Percentiles rank a stretch among this genome's conserved stretches.
These are phyloP conservation scores for Zonitis immaculata DNA, from an alignment of 2,888 invertebrate genomes.

Conservation along the genomic window DNA sequence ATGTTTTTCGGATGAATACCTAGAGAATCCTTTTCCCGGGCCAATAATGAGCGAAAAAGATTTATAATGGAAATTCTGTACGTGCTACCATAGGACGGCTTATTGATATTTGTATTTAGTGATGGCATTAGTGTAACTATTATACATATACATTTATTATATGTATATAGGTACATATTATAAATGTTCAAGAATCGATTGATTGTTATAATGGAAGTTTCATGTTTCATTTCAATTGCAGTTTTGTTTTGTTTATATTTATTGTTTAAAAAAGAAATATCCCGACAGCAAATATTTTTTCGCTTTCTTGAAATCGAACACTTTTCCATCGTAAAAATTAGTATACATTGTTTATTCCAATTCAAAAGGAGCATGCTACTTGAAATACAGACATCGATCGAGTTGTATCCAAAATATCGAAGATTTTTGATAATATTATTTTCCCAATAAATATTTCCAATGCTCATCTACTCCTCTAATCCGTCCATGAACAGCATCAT, in stretches of 20 bases:
- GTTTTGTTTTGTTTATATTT: slow-evolving; percentile 20
- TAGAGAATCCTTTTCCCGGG: slow-evolving; percentile 2
- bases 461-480: too few species aligned
- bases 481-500: too few species aligned
- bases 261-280: not conserved
- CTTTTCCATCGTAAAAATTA: too few species aligned
- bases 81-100: slow-evolving; percentile 30
- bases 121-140: slow-evolving; percentile 3
- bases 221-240: slow-evolving; percentile 31
- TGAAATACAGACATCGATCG: too few species aligned
- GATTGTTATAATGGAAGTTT: slow-evolving; percentile 38
- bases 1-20: not conserved
- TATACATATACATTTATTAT: too few species aligned
- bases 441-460: too few species aligned
- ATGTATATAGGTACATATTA: not conserved
- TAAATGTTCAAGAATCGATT: slow-evolving; percentile 17
- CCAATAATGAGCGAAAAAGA: slow-evolving; percentile 28
- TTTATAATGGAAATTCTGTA: slow-evolving; percentile 28
- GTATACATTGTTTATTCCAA: too few species aligned
- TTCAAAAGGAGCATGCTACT: too few species aligned
- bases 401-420: too few species aligned
- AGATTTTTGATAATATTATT: too few species aligned
- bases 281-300: not conserved
- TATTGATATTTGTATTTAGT: slow-evolving; percentile 35
- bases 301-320: not conserved